A percentile compares a stretch with the other conserved stretches of the same genome.
Conservation (phyloP, 2,113 vertebrate species). For the Sakesphorus luctuosus region DNA sequence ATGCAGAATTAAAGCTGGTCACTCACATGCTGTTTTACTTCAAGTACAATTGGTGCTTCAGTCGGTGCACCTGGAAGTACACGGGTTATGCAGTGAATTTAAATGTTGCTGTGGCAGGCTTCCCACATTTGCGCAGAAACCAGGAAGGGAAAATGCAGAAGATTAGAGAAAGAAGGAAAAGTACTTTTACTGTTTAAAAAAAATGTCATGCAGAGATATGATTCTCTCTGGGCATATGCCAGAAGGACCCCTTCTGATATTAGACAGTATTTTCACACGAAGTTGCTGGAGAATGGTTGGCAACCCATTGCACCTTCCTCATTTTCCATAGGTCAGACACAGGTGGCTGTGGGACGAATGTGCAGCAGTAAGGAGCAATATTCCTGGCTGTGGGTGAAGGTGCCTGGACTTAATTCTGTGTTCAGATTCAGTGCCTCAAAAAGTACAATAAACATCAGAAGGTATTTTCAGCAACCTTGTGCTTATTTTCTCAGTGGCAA, state of each 20-base stretch:
- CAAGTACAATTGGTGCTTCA: background rate
- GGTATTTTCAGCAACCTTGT: background rate
- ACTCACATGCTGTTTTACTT: background rate
- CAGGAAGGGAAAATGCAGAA: background rate
- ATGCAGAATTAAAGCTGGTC: conserved; percentile 7
- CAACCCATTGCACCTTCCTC: background rate
- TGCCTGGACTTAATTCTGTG: background rate
- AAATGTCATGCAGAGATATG: background rate
- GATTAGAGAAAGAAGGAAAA: background rate
- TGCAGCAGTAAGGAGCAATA: background rate
- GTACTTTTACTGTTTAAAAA: background rate
- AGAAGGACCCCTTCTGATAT: background rate
- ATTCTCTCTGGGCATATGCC: background rate
- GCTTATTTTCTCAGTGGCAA: background rate
- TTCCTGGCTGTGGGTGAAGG: background rate
- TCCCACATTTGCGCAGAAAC: background rate
- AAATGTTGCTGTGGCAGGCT: background rate
- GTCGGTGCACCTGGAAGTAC: background rate
- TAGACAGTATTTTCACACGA: background rate
- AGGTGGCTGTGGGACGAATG: background rate
- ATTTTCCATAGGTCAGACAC: background rate
- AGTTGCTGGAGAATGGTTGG: background rate
- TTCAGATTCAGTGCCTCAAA: background rate
- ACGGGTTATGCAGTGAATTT: background rate
- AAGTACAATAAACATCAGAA: background rate